phyloP scores from a whole-genome alignment of 2,888 invertebrate genomes.

The Cataglyphis altisquamis region DNA sequence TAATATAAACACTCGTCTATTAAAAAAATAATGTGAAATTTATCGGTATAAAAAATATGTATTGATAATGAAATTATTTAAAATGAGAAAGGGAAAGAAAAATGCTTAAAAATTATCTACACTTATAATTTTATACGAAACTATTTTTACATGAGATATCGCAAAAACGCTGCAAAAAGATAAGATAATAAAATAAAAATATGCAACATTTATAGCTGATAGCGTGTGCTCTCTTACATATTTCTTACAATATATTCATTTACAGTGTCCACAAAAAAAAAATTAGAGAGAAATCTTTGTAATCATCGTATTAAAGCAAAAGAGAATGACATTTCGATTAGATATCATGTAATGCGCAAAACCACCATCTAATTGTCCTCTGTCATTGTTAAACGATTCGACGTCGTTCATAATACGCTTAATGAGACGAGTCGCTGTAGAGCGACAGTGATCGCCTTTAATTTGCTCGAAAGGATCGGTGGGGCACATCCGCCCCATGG shows the following conservation, averaged over 20 bases:
- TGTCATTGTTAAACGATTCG: slow-evolving; percentile 1
- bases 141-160: background rate
- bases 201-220: background rate
- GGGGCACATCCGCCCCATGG: slow-evolving; percentile 78
- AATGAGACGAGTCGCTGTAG: slow-evolving; percentile 26
- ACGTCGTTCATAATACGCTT: slow-evolving; percentile 5
- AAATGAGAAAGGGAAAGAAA: background rate
- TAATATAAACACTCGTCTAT: too few relatives aligned
- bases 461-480: slow-evolving; percentile 53
- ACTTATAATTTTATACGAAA: background rate
- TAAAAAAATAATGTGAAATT: background rate
- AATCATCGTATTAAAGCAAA: background rate
- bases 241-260: background rate
- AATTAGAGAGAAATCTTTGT: background rate
- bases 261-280: background rate
- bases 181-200: background rate
- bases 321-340: background rate
- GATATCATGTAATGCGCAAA: slow-evolving; percentile 11
- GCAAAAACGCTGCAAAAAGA: background rate
- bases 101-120: background rate
- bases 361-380: slow-evolving; percentile 6
- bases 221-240: background rate
- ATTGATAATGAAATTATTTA: background rate
- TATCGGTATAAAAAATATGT: background rate
- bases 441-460: slow-evolving; percentile 57